Evolutionary conservation across 2,113 vertebrate genomes (phyloP).

Genomic region (Pachyramphus minor): DNA sequence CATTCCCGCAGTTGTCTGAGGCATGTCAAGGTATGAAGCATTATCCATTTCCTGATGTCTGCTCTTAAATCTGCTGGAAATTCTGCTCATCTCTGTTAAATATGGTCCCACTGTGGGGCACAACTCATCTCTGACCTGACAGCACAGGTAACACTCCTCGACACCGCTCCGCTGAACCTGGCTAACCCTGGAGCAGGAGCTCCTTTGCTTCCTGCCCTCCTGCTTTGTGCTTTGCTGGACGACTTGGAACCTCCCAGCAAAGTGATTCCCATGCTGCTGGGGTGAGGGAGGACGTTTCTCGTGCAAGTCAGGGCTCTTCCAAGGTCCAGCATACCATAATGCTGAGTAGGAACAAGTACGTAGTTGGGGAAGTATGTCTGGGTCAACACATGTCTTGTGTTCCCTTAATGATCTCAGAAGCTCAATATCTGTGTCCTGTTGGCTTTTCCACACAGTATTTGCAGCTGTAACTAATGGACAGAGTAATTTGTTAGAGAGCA

Average conservation of each 20-base stretch:
- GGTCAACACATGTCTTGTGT: slow-evolving; percentile 62
- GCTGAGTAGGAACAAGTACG: slow-evolving; percentile 57
- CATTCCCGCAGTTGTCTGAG: not conserved
- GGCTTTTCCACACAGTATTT: not conserved
- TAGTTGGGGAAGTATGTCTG: slow-evolving; percentile 67
- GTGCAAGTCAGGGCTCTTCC: slow-evolving; percentile 46
- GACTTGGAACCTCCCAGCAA: not conserved
- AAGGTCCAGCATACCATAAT: slow-evolving; percentile 62
- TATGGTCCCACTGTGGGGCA: not conserved
- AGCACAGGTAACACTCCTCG: not conserved
- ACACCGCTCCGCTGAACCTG: not conserved
- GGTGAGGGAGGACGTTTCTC: slow-evolving; percentile 57
- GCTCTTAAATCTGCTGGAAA: slow-evolving; percentile 13
- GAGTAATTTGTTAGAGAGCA: not conserved
- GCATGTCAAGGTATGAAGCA: not conserved
- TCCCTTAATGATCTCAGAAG: slow-evolving; percentile 59
- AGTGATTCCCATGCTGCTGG: slow-evolving; percentile 41
- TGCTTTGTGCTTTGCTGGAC: not conserved
- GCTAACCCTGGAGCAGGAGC: not conserved
- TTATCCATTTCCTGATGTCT: slow-evolving; percentile 28
- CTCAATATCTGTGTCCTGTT: slow-evolving; percentile 19
- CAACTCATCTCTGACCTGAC: not conserved
- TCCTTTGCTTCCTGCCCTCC: not conserved
- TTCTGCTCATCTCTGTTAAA: not conserved
- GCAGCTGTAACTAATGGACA: not conserved